Conservation (phyloP, 2,113 vertebrate species). For the Electrona antarctica region DNA sequence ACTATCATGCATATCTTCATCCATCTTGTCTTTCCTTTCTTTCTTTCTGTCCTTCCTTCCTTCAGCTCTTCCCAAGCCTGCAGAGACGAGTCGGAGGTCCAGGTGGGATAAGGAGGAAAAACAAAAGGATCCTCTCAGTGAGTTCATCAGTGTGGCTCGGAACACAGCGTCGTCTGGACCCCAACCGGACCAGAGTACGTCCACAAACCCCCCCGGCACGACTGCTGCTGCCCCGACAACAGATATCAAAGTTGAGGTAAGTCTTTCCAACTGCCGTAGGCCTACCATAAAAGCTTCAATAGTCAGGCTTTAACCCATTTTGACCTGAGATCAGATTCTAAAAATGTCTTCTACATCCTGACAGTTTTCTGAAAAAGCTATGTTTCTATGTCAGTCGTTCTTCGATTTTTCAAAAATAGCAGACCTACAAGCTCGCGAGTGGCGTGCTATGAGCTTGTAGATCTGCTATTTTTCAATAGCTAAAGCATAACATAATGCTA, state of each 20-base stretch:
- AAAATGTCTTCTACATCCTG: no score
- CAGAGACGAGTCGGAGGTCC: slow-evolving; percentile 83
- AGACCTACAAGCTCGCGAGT: no score
- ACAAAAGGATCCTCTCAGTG: slow-evolving; percentile 80
- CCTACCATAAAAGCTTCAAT: neutral
- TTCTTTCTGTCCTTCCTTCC: neutral
- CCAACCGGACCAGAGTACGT: slow-evolving; percentile 48
- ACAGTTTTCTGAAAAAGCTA: no score
- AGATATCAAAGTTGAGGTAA: slow-evolving; percentile 32
- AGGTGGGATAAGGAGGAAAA: slow-evolving; percentile 86
- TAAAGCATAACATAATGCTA: no score
- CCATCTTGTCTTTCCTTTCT: neutral
- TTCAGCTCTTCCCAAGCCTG: slow-evolving; percentile 56
- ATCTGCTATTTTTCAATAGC: no score
- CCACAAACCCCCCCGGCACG: neutral
- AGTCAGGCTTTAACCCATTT: neutral
- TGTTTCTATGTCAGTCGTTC: no score
- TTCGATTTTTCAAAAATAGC: no score
- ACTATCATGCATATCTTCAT: neutral
- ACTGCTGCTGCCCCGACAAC: neutral
- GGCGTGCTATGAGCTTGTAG: no score
- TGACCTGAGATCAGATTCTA: no score
- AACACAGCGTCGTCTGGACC: slow-evolving; percentile 67
- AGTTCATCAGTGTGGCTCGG: slow-evolving; percentile 80
- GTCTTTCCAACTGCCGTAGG: neutral